Conservation (phyloP, 2,888 invertebrate species). For the Elaeidobius kamerunicus region DNA sequence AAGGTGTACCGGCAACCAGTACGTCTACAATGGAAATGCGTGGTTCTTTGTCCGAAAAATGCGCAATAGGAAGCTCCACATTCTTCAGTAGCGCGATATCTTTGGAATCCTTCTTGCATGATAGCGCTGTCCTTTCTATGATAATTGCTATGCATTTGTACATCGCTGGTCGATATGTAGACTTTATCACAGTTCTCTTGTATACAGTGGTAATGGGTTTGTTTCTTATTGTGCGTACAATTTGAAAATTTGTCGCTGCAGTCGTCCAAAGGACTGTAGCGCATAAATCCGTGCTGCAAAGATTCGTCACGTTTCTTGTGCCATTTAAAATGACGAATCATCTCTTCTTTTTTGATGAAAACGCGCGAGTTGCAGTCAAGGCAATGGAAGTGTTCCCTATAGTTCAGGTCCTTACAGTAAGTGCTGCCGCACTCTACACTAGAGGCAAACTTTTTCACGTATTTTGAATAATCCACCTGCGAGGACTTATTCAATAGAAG, state of each 20-base stretch:
- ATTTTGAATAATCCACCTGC: conserved; percentile 84
- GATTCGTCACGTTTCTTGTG: conserved; percentile 98
- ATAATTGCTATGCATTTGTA: conserved; percentile 99
- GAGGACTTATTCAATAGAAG: conserved; percentile 59
- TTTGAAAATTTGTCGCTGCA: conserved; percentile 69
- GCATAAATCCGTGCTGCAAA: conserved; percentile 89
- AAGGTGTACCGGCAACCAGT: conserved; percentile 92
- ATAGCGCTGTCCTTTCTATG: conserved; percentile 97
- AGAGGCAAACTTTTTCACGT: conserved; percentile 80
- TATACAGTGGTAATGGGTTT: conserved; percentile 96
- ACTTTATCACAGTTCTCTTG: conserved; percentile 93
- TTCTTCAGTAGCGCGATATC: conserved; percentile 94
- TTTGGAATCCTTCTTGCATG: conserved; percentile 95
- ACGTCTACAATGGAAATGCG: conserved; percentile 95
- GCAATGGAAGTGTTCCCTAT: conserved; percentile 95
- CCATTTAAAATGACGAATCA: conserved; percentile 99
- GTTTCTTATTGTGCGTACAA: conserved; percentile 90
- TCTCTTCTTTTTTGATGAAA: conserved; percentile 98
- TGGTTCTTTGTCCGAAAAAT: conserved; percentile 92
- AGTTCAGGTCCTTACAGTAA: conserved; percentile 85
- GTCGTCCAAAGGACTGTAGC: conserved; percentile 91
- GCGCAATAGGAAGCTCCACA: conserved; percentile 89
- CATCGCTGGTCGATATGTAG: conserved; percentile 97
- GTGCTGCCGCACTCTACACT: conserved; percentile 80
- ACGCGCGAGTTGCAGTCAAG: conserved; percentile 74